Conservation (phyloP, 2,888 invertebrate species). For the Meta bourneti region DNA sequence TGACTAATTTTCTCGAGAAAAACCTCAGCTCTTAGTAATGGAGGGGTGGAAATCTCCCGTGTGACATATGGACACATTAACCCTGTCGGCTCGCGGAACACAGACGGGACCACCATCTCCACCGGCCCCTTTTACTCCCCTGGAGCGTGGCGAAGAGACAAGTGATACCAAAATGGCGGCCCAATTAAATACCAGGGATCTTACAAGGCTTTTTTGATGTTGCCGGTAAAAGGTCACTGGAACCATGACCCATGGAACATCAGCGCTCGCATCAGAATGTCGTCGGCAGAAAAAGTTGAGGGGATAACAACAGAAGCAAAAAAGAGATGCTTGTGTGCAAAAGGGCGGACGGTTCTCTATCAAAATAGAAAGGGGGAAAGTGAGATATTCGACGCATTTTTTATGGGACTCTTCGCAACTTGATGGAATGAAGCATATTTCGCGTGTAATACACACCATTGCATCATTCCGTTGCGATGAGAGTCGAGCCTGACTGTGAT, state of each 20-base stretch:
- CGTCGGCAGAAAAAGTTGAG: constrained; percentile 43
- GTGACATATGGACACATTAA: constrained; percentile 31
- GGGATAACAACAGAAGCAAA: constrained; percentile 23
- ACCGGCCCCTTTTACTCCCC: constrained; percentile 17
- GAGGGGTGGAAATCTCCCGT: background rate
- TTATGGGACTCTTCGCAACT: constrained; percentile 36
- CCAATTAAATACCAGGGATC: constrained; percentile 70
- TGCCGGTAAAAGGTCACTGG: constrained; percentile 69
- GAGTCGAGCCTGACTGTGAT: background rate
- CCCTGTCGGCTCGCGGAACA: constrained; percentile 13
- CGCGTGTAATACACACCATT: constrained; percentile 53
- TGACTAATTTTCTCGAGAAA: background rate
- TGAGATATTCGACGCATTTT: constrained; percentile 25
- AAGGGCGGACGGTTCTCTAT: constrained; percentile 20
- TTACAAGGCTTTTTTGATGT: constrained; percentile 68
- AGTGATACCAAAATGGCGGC: constrained; percentile 71
- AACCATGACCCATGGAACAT: constrained; percentile 74
- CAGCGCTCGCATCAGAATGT: constrained; percentile 71
- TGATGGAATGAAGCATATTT: constrained; percentile 54
- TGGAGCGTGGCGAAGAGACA: constrained; percentile 63
- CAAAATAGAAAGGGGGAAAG: background rate
- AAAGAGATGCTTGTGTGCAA: constrained; percentile 33
- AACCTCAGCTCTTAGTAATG: background rate
- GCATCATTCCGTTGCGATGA: constrained; percentile 40
- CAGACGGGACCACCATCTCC: background rate